These are phyloP conservation scores for Cromileptes altivelis DNA, from an alignment of 2,113 vertebrate species.

Conservation along the genomic window DNA sequence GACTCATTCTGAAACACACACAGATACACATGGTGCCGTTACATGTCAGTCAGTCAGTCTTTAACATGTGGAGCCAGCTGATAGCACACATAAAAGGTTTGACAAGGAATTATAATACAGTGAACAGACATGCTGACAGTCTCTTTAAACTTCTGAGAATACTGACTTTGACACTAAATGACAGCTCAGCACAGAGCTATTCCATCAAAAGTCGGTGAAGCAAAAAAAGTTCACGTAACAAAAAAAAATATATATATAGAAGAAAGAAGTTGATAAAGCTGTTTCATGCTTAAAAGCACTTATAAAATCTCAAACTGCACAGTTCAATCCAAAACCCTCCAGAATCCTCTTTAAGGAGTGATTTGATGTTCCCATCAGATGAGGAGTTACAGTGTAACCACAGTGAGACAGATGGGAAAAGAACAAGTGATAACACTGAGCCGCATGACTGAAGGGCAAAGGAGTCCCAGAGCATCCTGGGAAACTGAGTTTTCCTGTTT, in stretches of 20 bases:
- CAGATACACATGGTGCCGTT: neutral
- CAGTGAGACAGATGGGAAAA: neutral
- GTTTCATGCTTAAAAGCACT: neutral
- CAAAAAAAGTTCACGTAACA: neutral
- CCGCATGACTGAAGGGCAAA: slow-evolving; percentile 3
- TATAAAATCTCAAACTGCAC: neutral
- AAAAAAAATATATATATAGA: neutral
- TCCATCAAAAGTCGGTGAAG: neutral
- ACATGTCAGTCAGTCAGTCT: slow-evolving; percentile 3
- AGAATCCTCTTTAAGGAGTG: neutral
- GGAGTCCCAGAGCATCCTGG: slow-evolving; percentile 23
- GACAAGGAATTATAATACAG: neutral
- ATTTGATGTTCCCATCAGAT: neutral
- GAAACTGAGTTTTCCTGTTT: neutral
- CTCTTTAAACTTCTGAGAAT: neutral
- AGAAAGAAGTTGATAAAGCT: neutral
- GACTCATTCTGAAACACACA: slow-evolving; percentile 84
- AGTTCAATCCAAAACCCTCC: neutral
- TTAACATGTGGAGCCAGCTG: neutral
- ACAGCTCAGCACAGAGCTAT: neutral
- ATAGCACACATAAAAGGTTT: neutral
- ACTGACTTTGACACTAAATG: neutral
- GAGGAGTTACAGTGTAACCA: neutral
- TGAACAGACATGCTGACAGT: neutral
- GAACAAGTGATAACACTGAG: slow-evolving; percentile 15